These are phyloP conservation scores for Aphaenogaster rudis DNA, from an alignment of 1,140 invertebrate genomes.

Conservation along the genomic window DNA sequence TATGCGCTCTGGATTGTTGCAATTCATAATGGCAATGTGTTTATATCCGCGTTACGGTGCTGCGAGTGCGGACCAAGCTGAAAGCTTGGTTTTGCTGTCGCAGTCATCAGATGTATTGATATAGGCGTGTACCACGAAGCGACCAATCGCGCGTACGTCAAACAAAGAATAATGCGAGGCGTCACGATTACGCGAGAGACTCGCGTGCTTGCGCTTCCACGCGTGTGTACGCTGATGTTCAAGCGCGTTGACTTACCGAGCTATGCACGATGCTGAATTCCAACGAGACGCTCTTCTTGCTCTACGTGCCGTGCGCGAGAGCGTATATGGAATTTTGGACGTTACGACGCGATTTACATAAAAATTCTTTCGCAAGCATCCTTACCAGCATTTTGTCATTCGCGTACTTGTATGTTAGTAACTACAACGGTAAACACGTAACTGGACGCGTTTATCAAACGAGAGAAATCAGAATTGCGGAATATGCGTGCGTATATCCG, in stretches of 20 bases:
- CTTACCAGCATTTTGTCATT: slow-evolving; percentile 25
- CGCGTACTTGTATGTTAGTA: background rate
- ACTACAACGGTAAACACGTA: background rate
- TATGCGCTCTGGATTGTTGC: background rate
- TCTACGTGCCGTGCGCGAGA: background rate
- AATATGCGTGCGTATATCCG: background rate
- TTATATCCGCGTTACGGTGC: background rate
- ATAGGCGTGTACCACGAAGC: background rate
- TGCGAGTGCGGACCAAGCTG: background rate
- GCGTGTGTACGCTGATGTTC: background rate
- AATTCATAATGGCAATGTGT: background rate
- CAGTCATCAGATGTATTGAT: background rate
- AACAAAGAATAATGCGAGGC: slow-evolving; percentile 1
- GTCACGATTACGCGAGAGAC: background rate
- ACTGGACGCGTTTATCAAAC: background rate
- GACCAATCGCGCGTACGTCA: background rate
- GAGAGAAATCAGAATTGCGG: slow-evolving; percentile 19
- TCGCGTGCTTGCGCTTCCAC: background rate
- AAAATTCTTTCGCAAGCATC: slow-evolving; percentile 30
- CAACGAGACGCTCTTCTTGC: background rate
- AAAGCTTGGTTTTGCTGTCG: background rate
- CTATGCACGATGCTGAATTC: slow-evolving; percentile 1
- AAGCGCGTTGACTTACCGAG: background rate
- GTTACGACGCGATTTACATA: slow-evolving; percentile 18
- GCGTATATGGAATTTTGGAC: background rate